phyloP scores from a whole-genome alignment of 2,888 invertebrate species.

The Drosophila ezoana region DNA sequence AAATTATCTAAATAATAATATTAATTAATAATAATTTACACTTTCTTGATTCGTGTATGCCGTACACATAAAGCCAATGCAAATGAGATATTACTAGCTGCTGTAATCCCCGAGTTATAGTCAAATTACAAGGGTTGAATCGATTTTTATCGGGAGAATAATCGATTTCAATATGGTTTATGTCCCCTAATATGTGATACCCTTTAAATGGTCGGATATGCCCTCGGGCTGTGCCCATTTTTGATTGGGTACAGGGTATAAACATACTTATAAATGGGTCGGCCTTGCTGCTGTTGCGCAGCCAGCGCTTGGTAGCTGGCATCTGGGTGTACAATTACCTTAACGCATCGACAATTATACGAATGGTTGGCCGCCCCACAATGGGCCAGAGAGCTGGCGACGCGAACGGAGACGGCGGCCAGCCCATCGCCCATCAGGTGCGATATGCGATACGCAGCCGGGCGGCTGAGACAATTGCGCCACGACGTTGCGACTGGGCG shows the following conservation, averaged over 20 bases:
- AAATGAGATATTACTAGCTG: too few relatives aligned
- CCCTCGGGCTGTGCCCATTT: too few relatives aligned
- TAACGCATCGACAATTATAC: conserved; percentile 85
- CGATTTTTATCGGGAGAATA: too few relatives aligned
- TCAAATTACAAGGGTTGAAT: too few relatives aligned
- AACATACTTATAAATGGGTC: conserved; percentile 47
- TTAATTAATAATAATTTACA: too few relatives aligned
- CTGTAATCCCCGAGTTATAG: too few relatives aligned
- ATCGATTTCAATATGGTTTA: too few relatives aligned
- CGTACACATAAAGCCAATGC: too few relatives aligned
- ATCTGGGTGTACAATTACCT: conserved; percentile 84
- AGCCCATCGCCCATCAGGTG: conserved; percentile 78
- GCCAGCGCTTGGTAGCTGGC: conserved; percentile 28
- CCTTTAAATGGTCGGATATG: too few relatives aligned
- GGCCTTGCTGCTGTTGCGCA: conserved; percentile 61
- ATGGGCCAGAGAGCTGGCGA: conserved; percentile 30
- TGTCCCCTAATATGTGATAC: too few relatives aligned
- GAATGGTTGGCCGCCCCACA: conserved; percentile 81
- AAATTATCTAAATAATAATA: too few relatives aligned
- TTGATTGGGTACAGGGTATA: conserved; percentile 1
- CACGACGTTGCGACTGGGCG: conserved; percentile 78
- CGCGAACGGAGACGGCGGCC: conserved; percentile 22
- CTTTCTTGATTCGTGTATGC: too few relatives aligned
- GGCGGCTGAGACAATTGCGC: conserved; percentile 73
- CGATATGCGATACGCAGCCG: conserved; percentile 82